Evolutionary conservation across 2,113 vertebrate genomes (phyloP), one percentile per base, ranked within the genome.

Genomic region (Maccullochella peelii): DNA sequence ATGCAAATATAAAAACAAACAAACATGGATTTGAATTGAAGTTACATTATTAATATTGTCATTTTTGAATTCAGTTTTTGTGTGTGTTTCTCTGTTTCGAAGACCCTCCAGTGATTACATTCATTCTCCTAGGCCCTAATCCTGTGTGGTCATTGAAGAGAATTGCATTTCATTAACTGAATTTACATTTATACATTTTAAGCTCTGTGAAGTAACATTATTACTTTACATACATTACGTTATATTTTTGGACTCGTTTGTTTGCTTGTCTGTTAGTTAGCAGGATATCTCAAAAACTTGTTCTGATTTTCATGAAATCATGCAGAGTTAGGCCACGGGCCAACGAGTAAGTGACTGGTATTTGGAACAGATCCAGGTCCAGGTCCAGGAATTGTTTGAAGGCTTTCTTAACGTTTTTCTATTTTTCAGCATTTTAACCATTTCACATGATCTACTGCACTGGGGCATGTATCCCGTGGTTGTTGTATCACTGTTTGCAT

Each of bases 151-250:
- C 55, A 20, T 16, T 68, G 21, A 25, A 68, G 23, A 15, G 40
- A 38, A 59, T 23, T 57, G 16, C 36, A 54, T 76, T 76, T 52
- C 52, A 69, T 54, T 38, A 47, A 67, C 11, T 67, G 1, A 42
- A 9, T 77, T 44, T 44, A 16, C 63, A 23, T 54, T 20, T 42
- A 20, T 42, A 6, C 11, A 42, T 66, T n/a, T 42, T 27, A 72
- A 15, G 36, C 12, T 68, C 33, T 40, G 42, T 68, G 50, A 49
- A 49, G 10, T 55, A 52, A 40, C 42, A 25, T 16, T 52, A 18
- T 40, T 52, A 50, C 23, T 20, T 52, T 30, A 5, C n/a, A n/a
- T n/a, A n/a, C n/a, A n/a, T n/a, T n/a, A 73, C 52, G 82, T 67
- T 49, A 18, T 65, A 27, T 38, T 33, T 77, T 61, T 59, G 47